These are phyloP conservation scores for Eurytoma adleriae DNA, from an alignment of 2,888 invertebrate species.

Conservation along the genomic window DNA sequence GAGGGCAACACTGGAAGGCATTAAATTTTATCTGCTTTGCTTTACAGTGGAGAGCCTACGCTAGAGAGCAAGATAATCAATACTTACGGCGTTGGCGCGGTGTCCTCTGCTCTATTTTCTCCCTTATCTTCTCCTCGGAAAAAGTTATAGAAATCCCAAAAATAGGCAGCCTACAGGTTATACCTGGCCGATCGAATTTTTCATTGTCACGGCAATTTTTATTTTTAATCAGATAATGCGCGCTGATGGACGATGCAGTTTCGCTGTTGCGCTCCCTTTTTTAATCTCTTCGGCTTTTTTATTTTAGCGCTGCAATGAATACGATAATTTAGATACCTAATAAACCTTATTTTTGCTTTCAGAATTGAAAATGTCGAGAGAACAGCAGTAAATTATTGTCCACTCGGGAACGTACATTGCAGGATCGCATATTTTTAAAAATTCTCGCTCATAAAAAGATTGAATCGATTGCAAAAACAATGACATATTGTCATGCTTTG, in stretches of 20 bases:
- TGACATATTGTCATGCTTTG: conserved; percentile 15
- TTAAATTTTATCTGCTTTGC: no score
- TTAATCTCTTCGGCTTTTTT: neutral
- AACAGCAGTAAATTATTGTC: neutral
- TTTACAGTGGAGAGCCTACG: no score
- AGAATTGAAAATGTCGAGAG: neutral
- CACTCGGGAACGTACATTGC: conserved; percentile 13
- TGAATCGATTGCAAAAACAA: conserved; percentile 19
- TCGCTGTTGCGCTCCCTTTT: neutral
- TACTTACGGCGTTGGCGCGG: neutral
- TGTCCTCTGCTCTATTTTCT: conserved; percentile 31
- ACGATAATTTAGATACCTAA: conserved; percentile 8
- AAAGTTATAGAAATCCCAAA: conserved; percentile 31
- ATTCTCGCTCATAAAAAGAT: conserved; percentile 20
- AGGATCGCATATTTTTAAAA: neutral
- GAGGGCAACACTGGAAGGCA: no score
- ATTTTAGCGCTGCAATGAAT: neutral
- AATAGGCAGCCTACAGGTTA: conserved; percentile 10
- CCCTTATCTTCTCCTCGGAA: neutral
- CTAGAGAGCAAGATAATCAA: conserved; percentile 4
- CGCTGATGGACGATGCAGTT: neutral
- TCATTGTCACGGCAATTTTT: conserved; percentile 34
- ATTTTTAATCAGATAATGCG: conserved; percentile 29
- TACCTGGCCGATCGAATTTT: conserved; percentile 23
- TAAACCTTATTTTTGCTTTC: no score